Percentiles rank a stretch among this genome's conserved stretches.
phyloP scores from a whole-genome alignment of 2,888 invertebrate species.

The Cyrtodaria siliqua region DNA sequence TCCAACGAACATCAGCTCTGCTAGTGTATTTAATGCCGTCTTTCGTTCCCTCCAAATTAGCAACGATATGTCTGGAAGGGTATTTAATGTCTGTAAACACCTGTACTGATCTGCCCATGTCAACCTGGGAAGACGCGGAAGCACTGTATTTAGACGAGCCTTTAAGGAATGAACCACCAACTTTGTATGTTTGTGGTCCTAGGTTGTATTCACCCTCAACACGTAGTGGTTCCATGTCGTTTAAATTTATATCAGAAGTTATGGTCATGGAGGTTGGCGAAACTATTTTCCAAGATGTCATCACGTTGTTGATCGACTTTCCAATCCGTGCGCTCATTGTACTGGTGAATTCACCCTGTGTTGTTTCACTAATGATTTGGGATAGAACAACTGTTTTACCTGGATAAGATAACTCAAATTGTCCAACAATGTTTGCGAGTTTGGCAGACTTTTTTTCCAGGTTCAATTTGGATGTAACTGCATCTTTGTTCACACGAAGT shows the following conservation, averaged over 20 bases:
- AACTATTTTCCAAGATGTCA: slow-evolving; percentile 56
- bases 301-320: slow-evolving; percentile 55
- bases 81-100: slow-evolving; percentile 57
- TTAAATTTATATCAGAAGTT: slow-evolving; percentile 63
- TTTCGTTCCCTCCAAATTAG: slow-evolving; percentile 60
- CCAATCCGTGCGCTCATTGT: slow-evolving; percentile 59
- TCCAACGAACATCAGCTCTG: slow-evolving; percentile 69
- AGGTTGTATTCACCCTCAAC: slow-evolving; percentile 62
- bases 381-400: slow-evolving; percentile 69
- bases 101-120: slow-evolving; percentile 41
- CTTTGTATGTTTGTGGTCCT: slow-evolving; percentile 56
- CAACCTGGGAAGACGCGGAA: slow-evolving; percentile 47
- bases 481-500: slow-evolving; percentile 64
- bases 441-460: slow-evolving; percentile 66
- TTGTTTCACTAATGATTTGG: slow-evolving; percentile 64
- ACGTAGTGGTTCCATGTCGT: slow-evolving; percentile 51
- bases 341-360: slow-evolving; percentile 62
- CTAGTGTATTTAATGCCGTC: slow-evolving; percentile 47
- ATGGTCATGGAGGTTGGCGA: slow-evolving; percentile 52
- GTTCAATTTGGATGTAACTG: slow-evolving; percentile 56
- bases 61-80: slow-evolving; percentile 66
- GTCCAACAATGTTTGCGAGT: slow-evolving; percentile 59
- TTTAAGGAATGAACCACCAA: slow-evolving; percentile 43
- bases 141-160: slow-evolving; percentile 60
- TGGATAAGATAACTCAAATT: slow-evolving; percentile 65